A percentile compares a stretch with the other conserved stretches of the same genome.
Evolutionary conservation across 2,797 vertebrate species (phyloP).

Genomic region (Phalloptychus januarius): DNA sequence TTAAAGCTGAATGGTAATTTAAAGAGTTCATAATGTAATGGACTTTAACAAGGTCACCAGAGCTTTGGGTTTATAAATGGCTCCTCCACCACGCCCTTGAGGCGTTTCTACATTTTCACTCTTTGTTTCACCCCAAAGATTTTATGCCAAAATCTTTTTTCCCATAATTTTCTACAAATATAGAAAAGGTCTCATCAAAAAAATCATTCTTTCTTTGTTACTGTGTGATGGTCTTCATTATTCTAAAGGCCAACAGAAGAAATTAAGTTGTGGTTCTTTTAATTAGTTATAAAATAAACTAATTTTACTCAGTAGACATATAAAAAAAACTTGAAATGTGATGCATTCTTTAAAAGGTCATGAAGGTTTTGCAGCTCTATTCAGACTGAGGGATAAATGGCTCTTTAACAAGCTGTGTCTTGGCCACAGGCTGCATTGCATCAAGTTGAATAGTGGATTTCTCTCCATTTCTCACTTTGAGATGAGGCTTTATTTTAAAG

Average conservation of each 20-base stretch:
- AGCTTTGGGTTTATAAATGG: not conserved
- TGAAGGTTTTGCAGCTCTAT: not conserved
- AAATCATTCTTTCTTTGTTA: not conserved
- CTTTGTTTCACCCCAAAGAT: not conserved
- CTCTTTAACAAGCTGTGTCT: not conserved
- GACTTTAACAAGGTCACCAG: too few species aligned
- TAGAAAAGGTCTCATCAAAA: not conserved
- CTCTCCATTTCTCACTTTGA: not conserved
- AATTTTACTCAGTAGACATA: not conserved
- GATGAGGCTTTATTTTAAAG: not conserved
- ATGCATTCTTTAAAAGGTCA: not conserved
- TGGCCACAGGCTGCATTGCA: not conserved
- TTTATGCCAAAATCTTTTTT: not conserved
- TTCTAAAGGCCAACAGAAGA: not conserved
- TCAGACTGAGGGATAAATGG: not conserved
- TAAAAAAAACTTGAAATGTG: not conserved
- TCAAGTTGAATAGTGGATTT: not conserved
- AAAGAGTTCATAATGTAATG: too few species aligned
- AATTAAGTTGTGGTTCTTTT: not conserved
- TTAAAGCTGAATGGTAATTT: too few species aligned
- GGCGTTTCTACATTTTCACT: not conserved
- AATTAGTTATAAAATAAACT: not conserved
- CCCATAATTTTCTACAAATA: not conserved
- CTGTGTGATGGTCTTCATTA: not conserved
- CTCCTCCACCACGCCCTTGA: not conserved